phyloP scores from a whole-genome alignment of 2,888 invertebrate genomes.

The Dicycla oo region DNA sequence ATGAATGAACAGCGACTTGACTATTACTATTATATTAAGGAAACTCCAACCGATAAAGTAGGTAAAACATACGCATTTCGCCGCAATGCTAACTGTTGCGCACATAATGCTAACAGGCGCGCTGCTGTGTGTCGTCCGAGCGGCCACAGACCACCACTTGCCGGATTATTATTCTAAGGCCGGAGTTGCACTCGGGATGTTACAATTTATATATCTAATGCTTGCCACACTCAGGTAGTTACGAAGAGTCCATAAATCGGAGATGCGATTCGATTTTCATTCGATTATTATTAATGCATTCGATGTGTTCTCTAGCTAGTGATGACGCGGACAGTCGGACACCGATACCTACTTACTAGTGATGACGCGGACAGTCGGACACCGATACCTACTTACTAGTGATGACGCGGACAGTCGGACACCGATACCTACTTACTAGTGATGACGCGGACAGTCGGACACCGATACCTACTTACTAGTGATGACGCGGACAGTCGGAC shows the following conservation, averaged over 20 bases:
- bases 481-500: too few species aligned
- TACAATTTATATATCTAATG: background rate
- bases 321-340: background rate
- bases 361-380: too few species aligned
- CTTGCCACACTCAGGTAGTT: background rate
- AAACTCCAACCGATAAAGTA: background rate
- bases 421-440: background rate
- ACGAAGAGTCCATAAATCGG: background rate
- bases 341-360: background rate
- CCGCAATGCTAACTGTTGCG: background rate
- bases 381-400: background rate
- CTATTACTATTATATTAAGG: background rate
- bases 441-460: too few species aligned
- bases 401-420: too few species aligned
- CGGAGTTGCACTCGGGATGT: background rate
- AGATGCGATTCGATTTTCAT: background rate
- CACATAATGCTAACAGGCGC: background rate
- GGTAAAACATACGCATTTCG: background rate
- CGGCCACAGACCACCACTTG: background rate
- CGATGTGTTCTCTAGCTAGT: too few species aligned
- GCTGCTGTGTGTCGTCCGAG: too few species aligned
- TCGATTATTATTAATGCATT: background rate
- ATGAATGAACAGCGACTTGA: background rate
- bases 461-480: background rate
- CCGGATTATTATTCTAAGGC: background rate